Evolutionary conservation across 2,113 vertebrate genomes (phyloP), one percentile per base, ranked within the genome.

Genomic region (Oxyura jamaicensis): DNA sequence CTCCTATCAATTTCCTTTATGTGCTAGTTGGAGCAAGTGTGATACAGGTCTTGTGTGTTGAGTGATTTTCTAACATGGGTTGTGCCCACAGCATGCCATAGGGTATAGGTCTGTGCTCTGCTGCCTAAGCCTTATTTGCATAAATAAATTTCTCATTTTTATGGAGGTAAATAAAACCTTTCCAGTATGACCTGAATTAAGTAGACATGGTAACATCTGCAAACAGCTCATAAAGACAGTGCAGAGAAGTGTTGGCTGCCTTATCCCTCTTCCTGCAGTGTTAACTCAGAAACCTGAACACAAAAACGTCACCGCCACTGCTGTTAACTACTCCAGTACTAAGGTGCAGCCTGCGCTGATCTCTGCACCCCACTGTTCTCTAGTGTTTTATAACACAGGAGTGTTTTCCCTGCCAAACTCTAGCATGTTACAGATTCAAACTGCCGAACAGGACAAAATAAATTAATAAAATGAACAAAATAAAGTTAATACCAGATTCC

Each of bases 1-100:
- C 25, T 77, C 1, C 0, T 26, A 2, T 25, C 50, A 0, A 4
- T 9, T 13, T 10, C 81, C n/a, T 44, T 26, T 3, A 0, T 8
- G 35, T 44, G 67, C 41, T 42, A 31, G 18, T 4, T 14, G 50
- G 50, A 60, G 48, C 26, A 16, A 13, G 31, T 3, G 58, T 17
- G 11, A 25, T 7, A 36, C 14, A 16, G 2, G 31, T 7, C 35
- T 46, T 44, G 18, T 2, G 2, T 11, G 0, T 9, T 44, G 19
- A 3, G 8, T 50, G 22, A 3, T 53, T 60, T 84, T 25, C 44
- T 23, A 7, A 26, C 2, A 1, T 2, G 8, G 42, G 3, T 36
- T 63, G 44, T 62, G 42, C 25, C 29, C 36, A 3, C 36, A 36
- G 68, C 56, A 14, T 2, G 8, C 63, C 41, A 2, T 6, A 3